Conservation (phyloP, 2,797 vertebrate species). For the Pipistrellus kuhlii region DNA sequence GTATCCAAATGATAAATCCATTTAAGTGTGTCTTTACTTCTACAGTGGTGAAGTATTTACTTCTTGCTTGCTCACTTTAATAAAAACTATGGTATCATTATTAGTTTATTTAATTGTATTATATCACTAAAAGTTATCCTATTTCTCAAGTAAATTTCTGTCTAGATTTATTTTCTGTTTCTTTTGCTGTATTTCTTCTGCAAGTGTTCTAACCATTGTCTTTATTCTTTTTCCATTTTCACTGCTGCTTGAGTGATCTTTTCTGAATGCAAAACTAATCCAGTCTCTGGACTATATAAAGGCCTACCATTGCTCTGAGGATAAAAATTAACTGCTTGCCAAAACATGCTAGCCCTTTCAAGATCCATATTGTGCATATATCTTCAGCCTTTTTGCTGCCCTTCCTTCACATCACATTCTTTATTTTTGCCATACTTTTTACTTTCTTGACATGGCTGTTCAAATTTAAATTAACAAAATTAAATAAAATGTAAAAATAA, state of each 20-base stretch:
- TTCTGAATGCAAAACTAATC: constrained; percentile 51
- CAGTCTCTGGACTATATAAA: constrained; percentile 6
- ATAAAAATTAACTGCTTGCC: constrained; percentile 42
- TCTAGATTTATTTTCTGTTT: background rate
- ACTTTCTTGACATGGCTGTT: constrained; percentile 28
- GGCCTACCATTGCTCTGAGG: background rate
- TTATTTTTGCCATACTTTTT: background rate
- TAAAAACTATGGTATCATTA: background rate
- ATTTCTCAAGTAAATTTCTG: background rate
- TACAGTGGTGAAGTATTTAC: constrained; percentile 48
- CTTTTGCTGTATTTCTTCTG: constrained; percentile 5
- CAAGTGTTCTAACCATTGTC: background rate
- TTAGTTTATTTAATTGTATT: constrained; percentile 2
- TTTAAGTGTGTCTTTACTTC: background rate
- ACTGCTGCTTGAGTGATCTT: background rate
- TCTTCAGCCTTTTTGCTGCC: background rate
- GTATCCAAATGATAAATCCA: background rate
- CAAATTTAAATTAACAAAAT: constrained; percentile 41
- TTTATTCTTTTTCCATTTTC: background rate
- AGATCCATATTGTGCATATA: background rate
- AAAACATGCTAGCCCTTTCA: background rate
- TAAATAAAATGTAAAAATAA: constrained; percentile 47
- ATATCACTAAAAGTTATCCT: background rate
- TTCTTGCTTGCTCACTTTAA: background rate
- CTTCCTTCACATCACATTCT: background rate